Evolutionary conservation across 2,888 invertebrate genomes (phyloP), one percentile per base, ranked within the genome.

Genomic region (Arrhopalites spinosus): DNA sequence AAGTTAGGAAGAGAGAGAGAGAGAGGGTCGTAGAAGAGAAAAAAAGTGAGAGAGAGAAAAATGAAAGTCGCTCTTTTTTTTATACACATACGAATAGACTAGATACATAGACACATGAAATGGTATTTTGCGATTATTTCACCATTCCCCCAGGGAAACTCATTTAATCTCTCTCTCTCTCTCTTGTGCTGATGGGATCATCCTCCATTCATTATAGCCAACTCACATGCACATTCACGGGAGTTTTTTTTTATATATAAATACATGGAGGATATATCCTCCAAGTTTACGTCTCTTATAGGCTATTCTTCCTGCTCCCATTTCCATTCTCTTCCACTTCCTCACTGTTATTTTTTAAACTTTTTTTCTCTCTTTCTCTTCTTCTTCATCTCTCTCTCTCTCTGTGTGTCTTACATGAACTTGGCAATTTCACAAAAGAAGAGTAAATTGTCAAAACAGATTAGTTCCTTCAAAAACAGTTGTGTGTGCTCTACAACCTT

Each of bases 51-150:
- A 43, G 5, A 11, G n/a, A 47, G 27, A 50, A 50, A 68, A 68
- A 68, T 68, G 45, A 68, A 68, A 68, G 59, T 61, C 25, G 59
- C 59, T 25, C n/a, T n/a, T n/a, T n/a, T 36, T 36, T 36, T 36
- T 36, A 36, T 36, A 36, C 36, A 7, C n/a, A n/a, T n/a, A n/a
- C n/a, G 56, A 20, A 23, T 25, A 23, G 13, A 11, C 27, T 36
- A 36, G 36, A 36, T 45, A 50, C 47, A 56, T 75, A 30, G 36
- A 61, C 73, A 73, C 43, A 72, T 76, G 74, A 78, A 80, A 81
- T 82, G 80, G 79, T 80, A 81, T 81, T 81, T 82, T 81, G 82
- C 80, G 82, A 81, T 82, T 81, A 81, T 82, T 82, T 80, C 81
- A 81, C 80, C 80, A 79, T 82, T 81, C 81, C 82, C 81, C 80